A percentile compares a stretch with the other conserved stretches of the same genome.
Conservation (phyloP, 2,888 invertebrate species). For the Ditula angustiorana region DNA sequence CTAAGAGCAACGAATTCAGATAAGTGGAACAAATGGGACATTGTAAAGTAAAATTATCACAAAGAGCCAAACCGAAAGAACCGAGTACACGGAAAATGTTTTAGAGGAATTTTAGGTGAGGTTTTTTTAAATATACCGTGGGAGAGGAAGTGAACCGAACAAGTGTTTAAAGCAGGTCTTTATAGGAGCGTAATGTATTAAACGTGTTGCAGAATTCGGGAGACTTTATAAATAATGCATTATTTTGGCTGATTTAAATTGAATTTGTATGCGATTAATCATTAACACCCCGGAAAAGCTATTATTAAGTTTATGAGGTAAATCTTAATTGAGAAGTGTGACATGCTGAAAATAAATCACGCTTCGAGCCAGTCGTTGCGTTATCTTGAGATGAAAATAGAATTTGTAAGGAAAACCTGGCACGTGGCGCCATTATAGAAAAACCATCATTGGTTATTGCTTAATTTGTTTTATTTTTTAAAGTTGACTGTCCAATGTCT, state of each 20-base stretch:
- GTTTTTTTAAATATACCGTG: constrained; percentile 17
- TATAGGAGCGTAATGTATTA: constrained; percentile 4
- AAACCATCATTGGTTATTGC: too few relatives aligned
- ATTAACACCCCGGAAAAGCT: too few relatives aligned
- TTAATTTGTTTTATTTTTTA: too few relatives aligned
- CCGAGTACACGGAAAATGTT: constrained; percentile 57
- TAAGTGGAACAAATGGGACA: constrained; percentile 56
- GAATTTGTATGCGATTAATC: not conserved
- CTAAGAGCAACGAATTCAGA: constrained; percentile 48
- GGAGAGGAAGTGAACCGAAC: constrained; percentile 1
- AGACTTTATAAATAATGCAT: not conserved
- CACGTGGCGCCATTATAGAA: too few relatives aligned
- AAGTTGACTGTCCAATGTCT: too few relatives aligned
- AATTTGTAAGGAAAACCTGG: too few relatives aligned
- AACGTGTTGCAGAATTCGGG: not conserved
- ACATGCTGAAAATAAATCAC: too few relatives aligned
- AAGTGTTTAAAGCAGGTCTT: not conserved
- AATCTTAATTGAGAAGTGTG: too few relatives aligned
- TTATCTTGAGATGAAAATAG: too few relatives aligned
- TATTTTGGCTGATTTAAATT: not conserved
- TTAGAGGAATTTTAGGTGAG: constrained; percentile 43
- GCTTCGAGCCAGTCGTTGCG: too few relatives aligned
- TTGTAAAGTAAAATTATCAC: constrained; percentile 48
- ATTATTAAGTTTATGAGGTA: too few relatives aligned
- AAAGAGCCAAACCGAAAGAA: constrained; percentile 50